Evolutionary conservation across 2,888 invertebrate species (phyloP).

Genomic region (Dioctria linearis): DNA sequence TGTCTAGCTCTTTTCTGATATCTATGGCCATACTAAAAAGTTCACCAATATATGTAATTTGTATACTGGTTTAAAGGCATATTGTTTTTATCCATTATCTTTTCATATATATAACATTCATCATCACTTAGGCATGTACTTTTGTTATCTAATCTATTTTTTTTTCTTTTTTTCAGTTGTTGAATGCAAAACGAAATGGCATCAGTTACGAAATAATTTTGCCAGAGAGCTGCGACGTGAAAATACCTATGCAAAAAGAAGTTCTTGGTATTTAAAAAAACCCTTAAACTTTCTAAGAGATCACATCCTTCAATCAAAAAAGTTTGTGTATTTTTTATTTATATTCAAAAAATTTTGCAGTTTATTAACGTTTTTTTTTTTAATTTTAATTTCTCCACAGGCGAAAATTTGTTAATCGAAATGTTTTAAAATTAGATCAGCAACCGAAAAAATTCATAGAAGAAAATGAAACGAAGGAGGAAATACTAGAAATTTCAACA

Average conservation of each 20-base stretch:
- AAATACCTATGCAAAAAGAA: background rate
- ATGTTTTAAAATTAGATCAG: background rate
- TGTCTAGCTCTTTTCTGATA: too few species aligned
- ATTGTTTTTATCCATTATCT: too few species aligned
- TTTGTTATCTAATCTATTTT: background rate
- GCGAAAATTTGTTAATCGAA: background rate
- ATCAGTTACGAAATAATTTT: slow-evolving; percentile 35
- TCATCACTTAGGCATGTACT: too few species aligned
- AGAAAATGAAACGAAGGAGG: background rate
- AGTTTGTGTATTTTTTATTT: background rate
- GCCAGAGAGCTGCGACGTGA: slow-evolving; percentile 30
- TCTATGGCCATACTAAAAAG: too few species aligned
- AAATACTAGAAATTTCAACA: background rate
- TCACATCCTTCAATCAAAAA: slow-evolving; percentile 12
- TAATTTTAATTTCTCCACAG: background rate
- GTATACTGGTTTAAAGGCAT: too few species aligned
- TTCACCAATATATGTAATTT: too few species aligned
- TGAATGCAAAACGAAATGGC: slow-evolving; percentile 44
- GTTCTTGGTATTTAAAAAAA: slow-evolving; percentile 23
- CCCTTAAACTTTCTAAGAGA: slow-evolving; percentile 23
- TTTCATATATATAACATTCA: too few species aligned
- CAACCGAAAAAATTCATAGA: background rate
- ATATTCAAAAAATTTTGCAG: background rate
- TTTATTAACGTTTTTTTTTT: background rate
- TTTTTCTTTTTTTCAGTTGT: slow-evolving; percentile 5